A percentile compares a stretch with the other conserved stretches of the same genome.
These are phyloP conservation scores for Alviniconcha marisindica DNA, from an alignment of 1,140 invertebrate genomes.

Conservation along the genomic window DNA sequence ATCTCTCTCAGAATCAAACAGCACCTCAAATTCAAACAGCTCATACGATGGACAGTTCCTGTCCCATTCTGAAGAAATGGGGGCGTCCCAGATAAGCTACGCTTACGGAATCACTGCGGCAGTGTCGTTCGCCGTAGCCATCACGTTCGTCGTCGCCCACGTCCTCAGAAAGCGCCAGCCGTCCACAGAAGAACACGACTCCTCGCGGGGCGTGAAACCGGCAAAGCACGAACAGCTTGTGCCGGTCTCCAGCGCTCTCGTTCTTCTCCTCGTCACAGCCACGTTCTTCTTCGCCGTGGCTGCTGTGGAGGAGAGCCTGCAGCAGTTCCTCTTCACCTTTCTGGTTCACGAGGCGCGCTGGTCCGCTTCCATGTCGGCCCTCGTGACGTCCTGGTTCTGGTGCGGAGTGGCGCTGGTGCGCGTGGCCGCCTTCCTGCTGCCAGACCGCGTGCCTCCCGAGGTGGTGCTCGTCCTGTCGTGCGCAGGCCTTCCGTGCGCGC, in stretches of 20 bases:
- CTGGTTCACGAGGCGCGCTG: background rate
- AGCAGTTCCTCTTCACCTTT: conserved; percentile 30
- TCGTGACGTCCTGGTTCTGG: conserved; percentile 8
- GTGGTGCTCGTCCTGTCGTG: background rate
- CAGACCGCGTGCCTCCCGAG: background rate
- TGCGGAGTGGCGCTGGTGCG: conserved; percentile 3
- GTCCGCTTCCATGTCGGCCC: background rate
- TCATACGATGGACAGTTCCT: no score
- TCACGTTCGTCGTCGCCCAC: conserved; percentile 7
- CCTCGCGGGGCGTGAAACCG: no score
- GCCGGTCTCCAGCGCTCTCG: background rate
- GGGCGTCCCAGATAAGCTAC: no score
- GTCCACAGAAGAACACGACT: background rate
- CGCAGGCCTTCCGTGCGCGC: background rate
- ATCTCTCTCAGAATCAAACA: no score
- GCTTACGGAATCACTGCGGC: background rate
- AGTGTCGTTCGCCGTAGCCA: background rate
- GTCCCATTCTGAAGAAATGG: no score
- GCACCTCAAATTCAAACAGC: no score
- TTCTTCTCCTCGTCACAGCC: background rate
- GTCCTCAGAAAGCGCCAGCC: background rate
- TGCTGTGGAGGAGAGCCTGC: conserved; percentile 24
- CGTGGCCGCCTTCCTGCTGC: background rate
- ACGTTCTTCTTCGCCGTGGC: background rate
- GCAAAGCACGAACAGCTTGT: no score